These are phyloP conservation scores for Emys orbicularis DNA, from an alignment of 2,797 vertebrate species.

Conservation along the genomic window DNA sequence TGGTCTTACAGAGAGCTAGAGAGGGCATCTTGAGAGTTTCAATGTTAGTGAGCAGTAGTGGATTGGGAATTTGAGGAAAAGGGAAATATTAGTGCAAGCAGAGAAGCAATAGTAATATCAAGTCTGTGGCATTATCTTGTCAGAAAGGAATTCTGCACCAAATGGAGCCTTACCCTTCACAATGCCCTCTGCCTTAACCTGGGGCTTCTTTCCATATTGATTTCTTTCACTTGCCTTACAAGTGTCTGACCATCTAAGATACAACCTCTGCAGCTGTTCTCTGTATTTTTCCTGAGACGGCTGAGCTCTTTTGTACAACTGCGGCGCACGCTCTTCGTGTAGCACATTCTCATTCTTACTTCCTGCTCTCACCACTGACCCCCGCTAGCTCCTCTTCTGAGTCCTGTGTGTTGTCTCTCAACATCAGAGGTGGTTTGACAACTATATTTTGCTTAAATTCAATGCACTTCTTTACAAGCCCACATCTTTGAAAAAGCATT, in stretches of 20 bases:
- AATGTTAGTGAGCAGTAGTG: neutral
- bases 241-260: neutral
- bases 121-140: rapidly evolving
- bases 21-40: neutral
- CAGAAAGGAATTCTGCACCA: neutral
- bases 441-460: conserved; percentile 45
- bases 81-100: neutral
- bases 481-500: conserved; percentile 49
- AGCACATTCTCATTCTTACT: neutral
- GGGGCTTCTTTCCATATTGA: neutral
- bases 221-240: neutral
- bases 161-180: rapidly evolving
- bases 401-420: conserved; percentile 22
- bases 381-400: conserved; percentile 10
- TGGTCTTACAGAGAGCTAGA: neutral
- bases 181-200: neutral
- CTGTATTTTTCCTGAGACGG: neutral
- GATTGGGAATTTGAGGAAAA: neutral
- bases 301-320: neutral
- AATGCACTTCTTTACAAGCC: conserved; percentile 36
- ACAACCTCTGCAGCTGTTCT: neutral
- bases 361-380: neutral
- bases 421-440: conserved; percentile 34
- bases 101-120: neutral
- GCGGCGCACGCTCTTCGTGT: neutral